Evolutionary conservation across 2,888 invertebrate genomes (phyloP).

Genomic region (Spisula solida): DNA sequence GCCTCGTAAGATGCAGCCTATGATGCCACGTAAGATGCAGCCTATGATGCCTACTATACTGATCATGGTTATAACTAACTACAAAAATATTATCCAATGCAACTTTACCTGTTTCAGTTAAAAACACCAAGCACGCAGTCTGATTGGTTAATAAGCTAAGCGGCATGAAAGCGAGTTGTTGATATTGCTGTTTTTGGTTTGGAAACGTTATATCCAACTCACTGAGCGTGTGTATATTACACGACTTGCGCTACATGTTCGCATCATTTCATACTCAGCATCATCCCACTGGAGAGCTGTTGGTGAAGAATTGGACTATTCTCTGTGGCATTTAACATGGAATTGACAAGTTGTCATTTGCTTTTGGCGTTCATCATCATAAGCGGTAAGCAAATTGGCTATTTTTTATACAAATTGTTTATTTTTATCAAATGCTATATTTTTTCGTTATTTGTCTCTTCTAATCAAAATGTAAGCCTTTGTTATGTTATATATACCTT

Average conservation of each 20-base stretch:
- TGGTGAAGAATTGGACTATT: neutral
- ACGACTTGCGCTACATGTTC: neutral
- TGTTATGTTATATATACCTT: no score
- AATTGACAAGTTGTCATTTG: constrained; percentile 10
- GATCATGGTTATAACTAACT: neutral
- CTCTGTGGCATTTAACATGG: neutral
- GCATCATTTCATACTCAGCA: neutral
- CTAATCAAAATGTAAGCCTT: no score
- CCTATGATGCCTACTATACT: no score
- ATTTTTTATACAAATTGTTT: neutral
- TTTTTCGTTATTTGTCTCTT: no score
- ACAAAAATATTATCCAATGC: neutral
- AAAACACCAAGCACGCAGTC: neutral
- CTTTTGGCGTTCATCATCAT: neutral
- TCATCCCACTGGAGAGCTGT: neutral
- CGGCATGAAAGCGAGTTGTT: neutral
- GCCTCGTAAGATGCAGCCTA: no score
- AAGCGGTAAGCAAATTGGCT: neutral
- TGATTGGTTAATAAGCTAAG: constrained; percentile 2
- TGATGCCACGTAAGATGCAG: no score
- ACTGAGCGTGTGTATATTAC: constrained; percentile 5
- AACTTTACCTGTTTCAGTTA: neutral
- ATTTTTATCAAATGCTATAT: no score
- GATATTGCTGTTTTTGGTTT: neutral
- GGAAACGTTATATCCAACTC: neutral